A percentile compares a stretch with the other conserved stretches of the same genome.
These are phyloP conservation scores for Peromyscus leucopus DNA, from an alignment of 2,113 vertebrate species.

Conservation along the genomic window DNA sequence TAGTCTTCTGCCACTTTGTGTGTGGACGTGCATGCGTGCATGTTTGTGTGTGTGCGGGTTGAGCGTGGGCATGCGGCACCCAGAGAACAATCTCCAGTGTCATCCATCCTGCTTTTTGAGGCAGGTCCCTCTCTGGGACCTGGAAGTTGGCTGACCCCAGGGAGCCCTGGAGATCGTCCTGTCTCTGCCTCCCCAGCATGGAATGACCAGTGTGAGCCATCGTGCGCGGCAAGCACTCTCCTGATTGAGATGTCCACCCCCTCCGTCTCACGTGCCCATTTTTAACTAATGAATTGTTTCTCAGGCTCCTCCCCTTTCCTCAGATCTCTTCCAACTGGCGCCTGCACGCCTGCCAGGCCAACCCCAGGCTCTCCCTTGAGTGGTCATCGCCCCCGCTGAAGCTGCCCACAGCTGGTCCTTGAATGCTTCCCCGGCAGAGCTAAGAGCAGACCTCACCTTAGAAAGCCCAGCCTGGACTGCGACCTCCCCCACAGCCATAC, in stretches of 20 bases:
- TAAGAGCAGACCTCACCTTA: accelerated
- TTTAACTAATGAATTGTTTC: neutral
- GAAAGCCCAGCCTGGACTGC: no score
- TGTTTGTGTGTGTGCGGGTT: neutral
- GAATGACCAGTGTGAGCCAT: no score
- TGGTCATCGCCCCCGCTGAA: neutral
- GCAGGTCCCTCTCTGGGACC: neutral
- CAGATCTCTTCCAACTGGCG: accelerated
- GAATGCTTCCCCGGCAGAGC: neutral
- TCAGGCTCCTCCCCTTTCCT: neutral
- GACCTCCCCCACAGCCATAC: accelerated
- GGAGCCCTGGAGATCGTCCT: neutral
- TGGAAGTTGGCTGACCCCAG: neutral
- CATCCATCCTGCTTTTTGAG: neutral
- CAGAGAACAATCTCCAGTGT: no score
- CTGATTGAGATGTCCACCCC: neutral
- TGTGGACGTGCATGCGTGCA: neutral
- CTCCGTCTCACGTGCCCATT: neutral
- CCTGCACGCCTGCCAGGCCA: neutral
- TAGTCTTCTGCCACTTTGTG: neutral
- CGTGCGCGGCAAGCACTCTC: no score
- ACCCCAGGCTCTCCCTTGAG: accelerated
- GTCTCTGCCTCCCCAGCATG: neutral
- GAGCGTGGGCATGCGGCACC: no score
- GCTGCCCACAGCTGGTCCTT: neutral